Base-by-base conservation (phyloP, 2,888 invertebrate genomes). In the Cetonia aurata region DNA sequence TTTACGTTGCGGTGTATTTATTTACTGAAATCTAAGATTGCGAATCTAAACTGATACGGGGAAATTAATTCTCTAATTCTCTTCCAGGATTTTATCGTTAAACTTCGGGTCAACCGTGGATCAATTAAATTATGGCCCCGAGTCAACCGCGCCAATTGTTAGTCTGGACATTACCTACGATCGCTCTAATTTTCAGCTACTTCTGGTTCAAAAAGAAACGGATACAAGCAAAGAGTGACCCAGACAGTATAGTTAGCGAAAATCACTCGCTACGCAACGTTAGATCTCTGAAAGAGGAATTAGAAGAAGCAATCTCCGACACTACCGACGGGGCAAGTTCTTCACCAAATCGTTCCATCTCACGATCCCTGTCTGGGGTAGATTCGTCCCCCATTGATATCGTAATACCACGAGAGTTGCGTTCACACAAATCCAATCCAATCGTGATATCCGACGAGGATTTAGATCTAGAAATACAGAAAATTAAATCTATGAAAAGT, bases 191-290 rank as follows among this genome's bases (percentile, higher is more conserved):
- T 80, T 87, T 94, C 85, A 93, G 93, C 79, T 90, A 93, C 84
- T 90, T 91, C 83, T 94, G 93, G 94, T 92, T 92, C 90, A 91
- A 90, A 86, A 92, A 91, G 87, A 93, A 90, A 88, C 90, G 91
- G 86, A 89, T 89, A 84, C 89, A 88, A 82, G 88, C 89, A 83
- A 89, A 88, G 88, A 90, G 89, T 91, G 92, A 92, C 90, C 90
- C 91, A n/a, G 33, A 68, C 33, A 56, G 56, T 46, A 33, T 10
- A 44, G 33, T 57, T 62, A 62, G 46, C 42, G 65, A 55, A 65
- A 53, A 53, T 17, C 42, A 19, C 12, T 62, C 60, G 6, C 55
- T 41, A 25, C 67, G 53, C 37, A 59, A 65, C 52, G n/a, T 9
- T 19, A 60, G 15, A 42, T 62, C 60, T n/a, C 81, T 86, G 71